Base-by-base conservation (phyloP, 2,797 vertebrate genomes). In the Rhinella marina region DNA sequence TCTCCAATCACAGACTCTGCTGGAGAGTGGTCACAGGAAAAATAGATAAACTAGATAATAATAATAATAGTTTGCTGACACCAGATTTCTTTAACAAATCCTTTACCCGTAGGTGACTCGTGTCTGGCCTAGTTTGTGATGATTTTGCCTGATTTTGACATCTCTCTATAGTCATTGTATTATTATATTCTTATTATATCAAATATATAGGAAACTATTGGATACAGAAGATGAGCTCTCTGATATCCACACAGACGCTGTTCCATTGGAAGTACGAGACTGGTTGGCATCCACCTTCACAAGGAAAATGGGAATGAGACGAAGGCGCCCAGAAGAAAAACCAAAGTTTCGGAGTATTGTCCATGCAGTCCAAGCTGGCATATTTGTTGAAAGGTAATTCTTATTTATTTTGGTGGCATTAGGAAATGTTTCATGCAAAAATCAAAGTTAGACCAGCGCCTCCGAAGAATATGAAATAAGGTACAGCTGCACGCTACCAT, bases 281-380 rank as follows among this genome's bases (percentile, higher is more conserved):
- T 99, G 98, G 98, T 91, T 99, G 93, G 98, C 98, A 2, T 99
- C 98, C 56, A 99, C 98, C 4, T 99, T 99, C 92, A 99, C 97
- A 0, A 95, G 97, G 81, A 98, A 98, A 95, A 99, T 99, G 98
- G 98, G 97, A 82, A 94, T 98, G 92, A 95, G 94, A 72, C 97
- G 96, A 92, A 96, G 97, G 32, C 96, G 97, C 25, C 96, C 97
- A 0, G 98, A 98, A 91, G 98, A 99, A 92, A 99, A 99, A 89
- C 98, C 98, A 1, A 96, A 97, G 93, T 99, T 99, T 93, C 94
- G 98, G 88, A 98, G 97, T 93, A 99, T 99, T 50, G 98, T 99
- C 12, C 98, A 99, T 0, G 98, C 97, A 29, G 98, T 99, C 84
- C 98, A 99, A 91, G 98, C 98, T 82, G 98, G 98, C 32, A 99